Conservation (phyloP, 1,140 invertebrate genomes). For the Tribolium madens region DNA sequence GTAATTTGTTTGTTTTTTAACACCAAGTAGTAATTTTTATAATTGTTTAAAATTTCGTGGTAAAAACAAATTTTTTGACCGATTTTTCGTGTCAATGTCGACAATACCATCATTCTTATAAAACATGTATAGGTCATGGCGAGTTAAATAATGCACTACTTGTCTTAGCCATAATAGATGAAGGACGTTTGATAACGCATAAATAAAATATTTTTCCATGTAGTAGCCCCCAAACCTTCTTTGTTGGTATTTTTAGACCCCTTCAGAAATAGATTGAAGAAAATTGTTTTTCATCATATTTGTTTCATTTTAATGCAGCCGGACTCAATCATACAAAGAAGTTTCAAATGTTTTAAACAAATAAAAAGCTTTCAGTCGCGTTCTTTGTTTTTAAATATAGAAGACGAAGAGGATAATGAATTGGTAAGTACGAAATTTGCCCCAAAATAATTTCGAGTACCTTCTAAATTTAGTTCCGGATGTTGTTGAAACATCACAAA, state of each 20-base stretch:
- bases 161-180: conserved; percentile 11
- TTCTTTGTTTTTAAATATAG: conserved; percentile 67
- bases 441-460: neutral
- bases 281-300: neutral
- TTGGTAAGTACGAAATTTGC: conserved; percentile 67
- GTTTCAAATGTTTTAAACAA: conserved; percentile 67
- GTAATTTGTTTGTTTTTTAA: neutral
- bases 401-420: conserved; percentile 69
- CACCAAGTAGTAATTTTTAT: neutral
- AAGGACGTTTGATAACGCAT: neutral
- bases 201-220: neutral
- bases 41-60: neutral
- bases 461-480: conserved; percentile 22
- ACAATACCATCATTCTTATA: conserved; percentile 9
- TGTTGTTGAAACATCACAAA: neutral
- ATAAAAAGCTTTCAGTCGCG: conserved; percentile 64
- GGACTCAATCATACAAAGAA: conserved; percentile 68
- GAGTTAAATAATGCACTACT: neutral
- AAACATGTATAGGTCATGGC: conserved; percentile 10
- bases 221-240: neutral
- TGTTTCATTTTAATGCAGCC: conserved; percentile 64
- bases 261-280: neutral
- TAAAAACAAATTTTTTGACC: neutral
- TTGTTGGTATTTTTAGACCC: conserved; percentile 5
- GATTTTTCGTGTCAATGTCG: neutral